Evolutionary conservation across 2,113 vertebrate species (phyloP), one percentile per base, ranked within the genome.

Genomic region (Butorides virescens): DNA sequence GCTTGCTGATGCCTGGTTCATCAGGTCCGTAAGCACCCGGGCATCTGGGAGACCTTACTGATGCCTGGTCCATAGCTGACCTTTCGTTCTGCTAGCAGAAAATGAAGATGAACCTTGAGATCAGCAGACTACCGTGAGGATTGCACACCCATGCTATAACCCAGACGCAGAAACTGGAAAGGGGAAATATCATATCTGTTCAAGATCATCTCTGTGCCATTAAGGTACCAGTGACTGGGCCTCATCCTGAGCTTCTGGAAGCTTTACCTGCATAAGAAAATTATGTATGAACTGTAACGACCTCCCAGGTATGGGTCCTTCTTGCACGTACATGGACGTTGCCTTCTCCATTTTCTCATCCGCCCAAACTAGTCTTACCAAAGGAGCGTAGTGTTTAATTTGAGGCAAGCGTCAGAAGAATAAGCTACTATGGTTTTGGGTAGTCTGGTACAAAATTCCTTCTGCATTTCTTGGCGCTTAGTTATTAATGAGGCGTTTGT

Each of bases 401-500:
- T 25, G 46, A 94, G 86, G 71, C 79, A 50, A 46, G 56, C 2
- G 0, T 70, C 46, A 62, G 84, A 82, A 85, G 65, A 94, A 87
- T 25, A 66, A 93, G 67, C 20, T 62, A 2, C 71, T 88, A 36
- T 68, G 89, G 42, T 53, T 87, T 93, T 85, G 0, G 13, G 3
- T 74, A 68, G 81, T 92, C 84, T 91, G 80, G 63, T 90, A n/a
- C 90, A 70, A 83, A 87, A 83, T 92, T 92, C 78, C 85, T 94
- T 75, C 91, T 55, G 91, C 73, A 30, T 92, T 96, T 95, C 81
- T 92, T 94, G 96, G 92, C 25, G 3, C 84, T 95, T 92, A 8
- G 80, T 95, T 96, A 94, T 97, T 96, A 96, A 93, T 94, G 85
- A 95, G 59, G 55, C 84, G 15, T 96, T 95, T 95, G 89, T 97